A percentile compares a stretch with the other conserved stretches of the same genome.
Evolutionary conservation across 2,797 vertebrate species (phyloP).

Genomic region (Poeciliopsis turneri): DNA sequence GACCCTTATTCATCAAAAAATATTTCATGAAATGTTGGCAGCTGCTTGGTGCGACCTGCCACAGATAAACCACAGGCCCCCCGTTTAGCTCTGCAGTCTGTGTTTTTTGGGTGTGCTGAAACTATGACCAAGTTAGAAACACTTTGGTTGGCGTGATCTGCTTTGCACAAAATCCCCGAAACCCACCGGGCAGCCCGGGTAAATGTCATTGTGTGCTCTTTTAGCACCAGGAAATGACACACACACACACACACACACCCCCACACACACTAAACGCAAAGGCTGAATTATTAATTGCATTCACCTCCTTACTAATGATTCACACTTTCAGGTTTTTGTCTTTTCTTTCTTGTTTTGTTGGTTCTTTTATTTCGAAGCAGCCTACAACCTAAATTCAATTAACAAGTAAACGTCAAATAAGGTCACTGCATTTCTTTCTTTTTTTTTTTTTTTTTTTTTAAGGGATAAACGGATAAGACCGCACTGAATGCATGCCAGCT

Average conservation of each 20-base stretch:
- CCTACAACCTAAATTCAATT: not conserved
- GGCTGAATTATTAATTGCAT: not conserved
- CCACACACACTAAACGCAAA: conserved; percentile 3
- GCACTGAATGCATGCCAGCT: conserved; percentile 32
- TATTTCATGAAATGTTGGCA: conserved; percentile 1
- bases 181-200: conserved; percentile 8
- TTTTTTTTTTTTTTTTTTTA: not conserved
- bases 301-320: not conserved
- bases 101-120: not conserved
- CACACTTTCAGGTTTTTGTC: not conserved
- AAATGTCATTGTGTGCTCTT: conserved; percentile 39
- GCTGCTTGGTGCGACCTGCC: not conserved
- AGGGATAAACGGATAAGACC: conserved; percentile 16
- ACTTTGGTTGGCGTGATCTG: conserved; percentile 11
- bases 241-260: not conserved
- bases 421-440: not conserved
- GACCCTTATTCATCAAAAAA: not conserved
- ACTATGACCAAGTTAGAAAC: conserved; percentile 2
- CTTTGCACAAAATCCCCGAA: conserved; percentile 14
- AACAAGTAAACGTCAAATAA: not conserved
- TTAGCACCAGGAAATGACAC: conserved; percentile 15
- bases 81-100: not conserved
- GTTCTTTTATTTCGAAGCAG: not conserved
- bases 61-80: not conserved
- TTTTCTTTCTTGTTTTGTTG: not conserved